Evolutionary conservation across 2,888 invertebrate species (phyloP).

Genomic region (Carterocephalus palaemon): DNA sequence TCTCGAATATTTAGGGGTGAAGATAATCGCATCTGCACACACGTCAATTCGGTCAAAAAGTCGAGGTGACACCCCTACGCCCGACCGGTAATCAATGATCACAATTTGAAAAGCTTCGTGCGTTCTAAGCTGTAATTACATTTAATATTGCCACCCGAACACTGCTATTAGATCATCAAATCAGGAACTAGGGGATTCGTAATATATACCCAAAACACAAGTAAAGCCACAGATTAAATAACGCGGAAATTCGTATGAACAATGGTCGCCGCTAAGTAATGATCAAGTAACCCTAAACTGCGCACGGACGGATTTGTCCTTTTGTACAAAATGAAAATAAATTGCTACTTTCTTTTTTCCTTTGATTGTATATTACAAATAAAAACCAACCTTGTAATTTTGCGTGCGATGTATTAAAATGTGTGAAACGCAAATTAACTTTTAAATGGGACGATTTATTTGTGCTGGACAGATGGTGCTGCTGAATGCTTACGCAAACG

Average conservation of each 20-base stretch:
- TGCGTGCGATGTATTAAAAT: not conserved
- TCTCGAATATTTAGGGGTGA: constrained; percentile 46
- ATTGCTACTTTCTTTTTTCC: constrained; percentile 49
- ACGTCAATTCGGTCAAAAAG: constrained; percentile 57
- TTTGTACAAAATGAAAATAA: constrained; percentile 40
- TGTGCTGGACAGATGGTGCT: constrained; percentile 5
- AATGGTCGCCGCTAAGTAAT: constrained; percentile 42
- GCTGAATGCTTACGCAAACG: not conserved
- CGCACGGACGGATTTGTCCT: constrained; percentile 51
- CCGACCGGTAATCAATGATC: constrained; percentile 60
- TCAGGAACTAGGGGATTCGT: constrained; percentile 37
- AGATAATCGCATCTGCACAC: constrained; percentile 70
- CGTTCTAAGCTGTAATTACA: constrained; percentile 6
- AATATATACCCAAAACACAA: constrained; percentile 72
- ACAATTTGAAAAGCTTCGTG: constrained; percentile 26
- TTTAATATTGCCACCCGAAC: constrained; percentile 12
- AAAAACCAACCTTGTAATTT: constrained; percentile 9
- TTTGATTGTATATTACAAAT: constrained; percentile 38
- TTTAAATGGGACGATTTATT: not conserved
- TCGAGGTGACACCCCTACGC: constrained; percentile 54
- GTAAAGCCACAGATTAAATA: no score
- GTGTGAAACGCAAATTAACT: constrained; percentile 3
- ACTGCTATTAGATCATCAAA: constrained; percentile 4
- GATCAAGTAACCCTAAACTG: constrained; percentile 51
- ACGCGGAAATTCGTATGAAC: not conserved